Percentiles rank a stretch among this genome's conserved stretches.
Evolutionary conservation across 1,140 invertebrate genomes (phyloP).

Genomic region (Bombus soroeensis): DNA sequence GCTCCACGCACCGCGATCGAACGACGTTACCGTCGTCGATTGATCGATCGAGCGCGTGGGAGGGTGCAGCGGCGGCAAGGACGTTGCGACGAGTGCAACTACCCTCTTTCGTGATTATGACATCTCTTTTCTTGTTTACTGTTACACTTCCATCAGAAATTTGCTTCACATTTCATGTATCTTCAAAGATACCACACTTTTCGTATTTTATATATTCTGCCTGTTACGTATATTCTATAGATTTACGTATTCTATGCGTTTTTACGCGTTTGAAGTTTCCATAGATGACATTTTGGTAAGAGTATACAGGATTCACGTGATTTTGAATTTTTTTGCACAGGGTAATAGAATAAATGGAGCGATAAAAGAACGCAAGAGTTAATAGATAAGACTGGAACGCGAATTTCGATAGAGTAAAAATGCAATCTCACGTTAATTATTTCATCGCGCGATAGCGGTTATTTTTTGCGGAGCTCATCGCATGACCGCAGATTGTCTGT

Average conservation of each 20-base stretch:
- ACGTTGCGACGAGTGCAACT: neutral
- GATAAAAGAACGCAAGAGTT: neutral
- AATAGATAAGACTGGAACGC: neutral
- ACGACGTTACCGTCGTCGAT: conserved; percentile 44
- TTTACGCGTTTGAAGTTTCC: no score
- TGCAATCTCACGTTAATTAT: conserved; percentile 6
- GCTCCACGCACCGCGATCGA: conserved; percentile 22
- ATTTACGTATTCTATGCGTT: no score
- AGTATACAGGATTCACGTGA: neutral
- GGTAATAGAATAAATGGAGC: no score
- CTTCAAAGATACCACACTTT: no score
- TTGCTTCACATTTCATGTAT: no score
- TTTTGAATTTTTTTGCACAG: neutral
- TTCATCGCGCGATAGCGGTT: neutral
- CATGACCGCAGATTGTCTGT: neutral
- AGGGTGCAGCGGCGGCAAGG: neutral
- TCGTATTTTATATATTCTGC: no score
- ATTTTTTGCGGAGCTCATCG: neutral
- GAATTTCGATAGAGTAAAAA: neutral
- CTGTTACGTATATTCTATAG: no score
- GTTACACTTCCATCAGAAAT: neutral
- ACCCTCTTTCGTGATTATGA: neutral
- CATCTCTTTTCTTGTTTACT: neutral
- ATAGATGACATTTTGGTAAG: no score
- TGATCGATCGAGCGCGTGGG: conserved; percentile 16